These are phyloP conservation scores for crab-eating macaque (Macaca fascicularis) DNA, from an alignment of 2,113 vertebrate genomes.

Conservation along the genomic window T2T-MFA8v1.1 NC_088386.1:39861501-39862000, in stretches of 20 bases:
- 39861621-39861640: slow-evolving; percentile 14
- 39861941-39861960: too few relatives aligned
- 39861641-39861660: slow-evolving; percentile 46
- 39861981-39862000: too few relatives aligned
- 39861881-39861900: too few relatives aligned
- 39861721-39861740: neutral
- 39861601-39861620: neutral
- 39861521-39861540: neutral
- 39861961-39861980: too few relatives aligned
- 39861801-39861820: neutral
- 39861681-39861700: slow-evolving; percentile 47
- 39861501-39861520: slow-evolving; percentile 10
- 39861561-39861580: neutral
- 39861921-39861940: too few relatives aligned
- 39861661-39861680: slow-evolving; percentile 20
- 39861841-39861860: too few relatives aligned
- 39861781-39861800: neutral
- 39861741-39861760: neutral
- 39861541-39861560: neutral
- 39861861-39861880: too few relatives aligned
- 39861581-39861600: slow-evolving; percentile 3
- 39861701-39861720: neutral
- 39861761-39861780: slow-evolving; percentile 14
- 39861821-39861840: neutral
- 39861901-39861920: too few relatives aligned